These are phyloP conservation scores for Ectropis grisescens DNA, from an alignment of 1,140 invertebrate species.

Conservation along the genomic window DNA sequence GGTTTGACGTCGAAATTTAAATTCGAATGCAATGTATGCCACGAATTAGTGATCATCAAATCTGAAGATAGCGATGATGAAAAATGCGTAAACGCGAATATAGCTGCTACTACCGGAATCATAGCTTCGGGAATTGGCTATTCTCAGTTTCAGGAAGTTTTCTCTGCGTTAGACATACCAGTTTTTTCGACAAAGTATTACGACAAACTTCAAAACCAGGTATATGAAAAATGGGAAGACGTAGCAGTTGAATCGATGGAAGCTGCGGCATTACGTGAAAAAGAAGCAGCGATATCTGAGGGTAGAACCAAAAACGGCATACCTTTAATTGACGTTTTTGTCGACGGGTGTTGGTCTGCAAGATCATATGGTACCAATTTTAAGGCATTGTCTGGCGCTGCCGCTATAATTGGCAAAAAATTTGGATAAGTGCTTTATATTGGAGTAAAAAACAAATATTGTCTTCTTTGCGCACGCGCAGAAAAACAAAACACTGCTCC, in stretches of 20 bases:
- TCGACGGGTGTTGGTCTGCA: no score
- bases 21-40: neutral
- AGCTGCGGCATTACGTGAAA: no score
- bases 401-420: no score
- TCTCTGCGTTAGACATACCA: neutral
- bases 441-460: no score
- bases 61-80: neutral
- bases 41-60: neutral
- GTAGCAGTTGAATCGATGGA: constrained; percentile 1
- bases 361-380: no score
- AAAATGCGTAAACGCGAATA: constrained; percentile 1
- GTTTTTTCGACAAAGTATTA: constrained; percentile 1
- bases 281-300: no score
- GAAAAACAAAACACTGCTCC: no score
- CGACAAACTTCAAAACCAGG: neutral
- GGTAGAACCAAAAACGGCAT: no score
- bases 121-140: constrained; percentile 1
- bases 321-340: no score
- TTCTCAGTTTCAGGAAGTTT: constrained; percentile 1
- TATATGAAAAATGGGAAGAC: constrained; percentile 1
- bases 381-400: no score
- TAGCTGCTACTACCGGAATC: constrained; percentile 1
- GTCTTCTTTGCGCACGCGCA: no score
- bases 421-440: no score
- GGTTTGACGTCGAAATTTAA: neutral